Evolutionary conservation across 2,113 vertebrate genomes (phyloP).

Genomic region (Catharus minimus): DNA sequence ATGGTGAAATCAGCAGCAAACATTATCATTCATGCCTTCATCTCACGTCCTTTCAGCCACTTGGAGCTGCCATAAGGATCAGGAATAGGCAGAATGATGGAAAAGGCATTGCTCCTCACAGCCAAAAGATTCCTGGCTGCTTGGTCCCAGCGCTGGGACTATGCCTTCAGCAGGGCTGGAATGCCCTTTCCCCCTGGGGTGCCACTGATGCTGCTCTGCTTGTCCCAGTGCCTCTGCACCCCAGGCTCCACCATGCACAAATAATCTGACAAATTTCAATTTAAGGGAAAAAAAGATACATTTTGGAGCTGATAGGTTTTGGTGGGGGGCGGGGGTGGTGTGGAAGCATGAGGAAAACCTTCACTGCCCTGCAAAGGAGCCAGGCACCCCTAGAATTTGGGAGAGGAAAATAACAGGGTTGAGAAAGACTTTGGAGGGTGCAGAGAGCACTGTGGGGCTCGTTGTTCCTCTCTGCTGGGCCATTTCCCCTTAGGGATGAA

Average conservation of each 20-base stretch:
- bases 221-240: background rate
- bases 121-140: background rate
- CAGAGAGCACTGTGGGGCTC: conserved; percentile 13
- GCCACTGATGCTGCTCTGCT: background rate
- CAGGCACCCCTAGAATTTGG: background rate
- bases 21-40: background rate
- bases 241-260: background rate
- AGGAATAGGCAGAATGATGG: background rate
- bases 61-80: background rate
- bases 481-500: conserved; percentile 38
- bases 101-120: background rate
- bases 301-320: background rate
- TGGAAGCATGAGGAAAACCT: background rate
- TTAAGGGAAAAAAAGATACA: background rate
- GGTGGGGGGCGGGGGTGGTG: background rate
- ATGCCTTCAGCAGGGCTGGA: background rate
- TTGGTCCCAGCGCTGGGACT: background rate
- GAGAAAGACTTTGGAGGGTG: conserved; percentile 6
- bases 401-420: background rate
- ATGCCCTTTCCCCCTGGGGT: background rate
- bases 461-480: conserved; percentile 35
- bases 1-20: background rate
- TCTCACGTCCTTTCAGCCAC: background rate
- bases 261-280: background rate
- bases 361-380: background rate